Conservation (phyloP, 2,113 vertebrate species). For the Apteryx mantelli region DNA sequence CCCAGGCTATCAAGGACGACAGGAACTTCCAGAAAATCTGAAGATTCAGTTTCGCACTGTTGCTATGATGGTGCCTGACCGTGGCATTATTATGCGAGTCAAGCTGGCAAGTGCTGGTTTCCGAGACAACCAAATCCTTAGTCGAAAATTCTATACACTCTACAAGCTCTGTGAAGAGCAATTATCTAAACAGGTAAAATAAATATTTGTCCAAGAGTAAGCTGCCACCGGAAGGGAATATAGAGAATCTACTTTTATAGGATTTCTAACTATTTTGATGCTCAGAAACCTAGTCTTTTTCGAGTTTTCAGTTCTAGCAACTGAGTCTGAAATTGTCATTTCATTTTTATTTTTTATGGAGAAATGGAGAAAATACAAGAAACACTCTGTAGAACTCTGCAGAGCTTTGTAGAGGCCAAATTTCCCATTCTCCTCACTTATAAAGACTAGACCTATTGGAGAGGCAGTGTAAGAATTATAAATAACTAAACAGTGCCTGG, state of each 20-base stretch:
- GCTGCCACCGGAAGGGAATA: neutral
- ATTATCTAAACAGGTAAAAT: conserved; percentile 77
- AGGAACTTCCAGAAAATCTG: conserved; percentile 78
- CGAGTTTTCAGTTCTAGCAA: neutral
- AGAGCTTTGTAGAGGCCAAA: neutral
- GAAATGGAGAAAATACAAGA: neutral
- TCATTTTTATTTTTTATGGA: neutral
- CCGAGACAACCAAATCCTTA: conserved; percentile 76
- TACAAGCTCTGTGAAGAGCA: conserved; percentile 80
- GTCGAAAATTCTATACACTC: conserved; percentile 76
- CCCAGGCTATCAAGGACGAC: conserved; percentile 75
- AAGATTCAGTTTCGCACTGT: conserved; percentile 78
- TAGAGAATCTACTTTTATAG: neutral
- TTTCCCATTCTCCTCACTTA: conserved; percentile 5
- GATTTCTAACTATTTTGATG: neutral
- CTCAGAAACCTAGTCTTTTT: neutral
- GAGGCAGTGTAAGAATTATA: neutral
- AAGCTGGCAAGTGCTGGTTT: conserved; percentile 79
- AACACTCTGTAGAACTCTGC: rapidly evolving
- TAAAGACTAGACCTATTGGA: neutral
- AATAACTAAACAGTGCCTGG: neutral
- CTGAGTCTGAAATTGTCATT: neutral
- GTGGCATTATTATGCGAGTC: conserved; percentile 78
- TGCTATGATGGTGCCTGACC: conserved; percentile 79
- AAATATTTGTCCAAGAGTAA: conserved; percentile 35